These are phyloP conservation scores for Tenrec ecaudatus DNA, from an alignment of 2,113 vertebrate genomes.

Conservation along the genomic window DNA sequence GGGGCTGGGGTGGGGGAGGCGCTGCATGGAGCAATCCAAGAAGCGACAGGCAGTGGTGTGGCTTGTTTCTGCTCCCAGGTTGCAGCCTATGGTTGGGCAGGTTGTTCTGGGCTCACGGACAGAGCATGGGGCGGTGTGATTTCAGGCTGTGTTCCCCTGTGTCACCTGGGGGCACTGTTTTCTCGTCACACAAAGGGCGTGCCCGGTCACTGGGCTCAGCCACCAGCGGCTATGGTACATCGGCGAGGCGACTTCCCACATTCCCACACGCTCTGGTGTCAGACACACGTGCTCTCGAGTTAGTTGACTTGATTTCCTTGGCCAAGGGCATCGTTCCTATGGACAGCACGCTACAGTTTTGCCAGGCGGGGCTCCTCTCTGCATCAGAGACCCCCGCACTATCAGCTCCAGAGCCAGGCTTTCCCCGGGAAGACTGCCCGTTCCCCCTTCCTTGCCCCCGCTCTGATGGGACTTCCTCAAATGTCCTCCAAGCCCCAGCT, in stretches of 20 bases:
- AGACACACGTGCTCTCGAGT: not conserved
- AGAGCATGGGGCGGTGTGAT: not conserved
- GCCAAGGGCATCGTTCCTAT: not conserved
- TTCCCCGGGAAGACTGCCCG: not conserved
- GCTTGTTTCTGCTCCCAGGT: not conserved
- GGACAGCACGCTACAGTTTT: not conserved
- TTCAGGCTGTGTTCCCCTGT: not conserved
- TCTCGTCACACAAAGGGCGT: not conserved
- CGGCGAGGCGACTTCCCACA: not conserved
- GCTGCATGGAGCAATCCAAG: not conserved
- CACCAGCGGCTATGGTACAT: not conserved
- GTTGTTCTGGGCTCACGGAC: not conserved
- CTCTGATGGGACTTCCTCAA: not conserved
- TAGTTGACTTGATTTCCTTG: not conserved
- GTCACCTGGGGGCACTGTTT: not conserved
- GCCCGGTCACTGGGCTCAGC: not conserved
- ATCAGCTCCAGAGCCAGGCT: not conserved
- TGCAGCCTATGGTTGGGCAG: not conserved
- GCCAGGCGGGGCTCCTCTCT: not conserved
- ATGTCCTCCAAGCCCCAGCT: not conserved
- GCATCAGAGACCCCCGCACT: not conserved
- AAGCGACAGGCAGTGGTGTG: not conserved
- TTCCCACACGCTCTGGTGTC: not conserved
- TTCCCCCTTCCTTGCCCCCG: fast-evolving
- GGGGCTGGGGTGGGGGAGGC: too few species aligned